phyloP scores from a whole-genome alignment of 37 sponge, comb jelly and placozoan species.

The Chondrilla cf. caribensis region DNA sequence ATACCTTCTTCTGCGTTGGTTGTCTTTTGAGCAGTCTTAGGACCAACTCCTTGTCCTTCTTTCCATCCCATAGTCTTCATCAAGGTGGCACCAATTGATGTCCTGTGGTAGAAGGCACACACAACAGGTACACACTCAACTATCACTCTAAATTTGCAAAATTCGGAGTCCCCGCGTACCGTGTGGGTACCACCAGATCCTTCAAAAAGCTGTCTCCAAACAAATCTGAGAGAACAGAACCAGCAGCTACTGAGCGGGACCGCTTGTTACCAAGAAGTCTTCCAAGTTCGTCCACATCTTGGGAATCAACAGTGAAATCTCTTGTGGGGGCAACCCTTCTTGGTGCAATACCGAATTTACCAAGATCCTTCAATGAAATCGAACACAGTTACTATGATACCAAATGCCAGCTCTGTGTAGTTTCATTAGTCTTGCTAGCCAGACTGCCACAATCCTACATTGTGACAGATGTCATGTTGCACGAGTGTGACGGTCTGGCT shows the following conservation, averaged over 20 bases:
- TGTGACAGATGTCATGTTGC: no score
- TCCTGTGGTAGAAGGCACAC: slow-evolving; percentile 25
- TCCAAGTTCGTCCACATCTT: slow-evolving; percentile 18
- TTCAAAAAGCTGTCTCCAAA: slow-evolving; percentile 39
- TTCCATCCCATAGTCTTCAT: slow-evolving; percentile 94
- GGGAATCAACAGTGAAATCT: slow-evolving; percentile 33
- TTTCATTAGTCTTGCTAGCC: not conserved
- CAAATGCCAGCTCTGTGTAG: no score
- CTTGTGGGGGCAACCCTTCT: slow-evolving; percentile 52
- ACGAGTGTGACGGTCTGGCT: no score
- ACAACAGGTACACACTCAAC: no score
- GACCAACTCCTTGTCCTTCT: slow-evolving; percentile 89
- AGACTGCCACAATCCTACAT: not conserved
- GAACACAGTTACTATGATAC: not conserved
- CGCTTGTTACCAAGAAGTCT: slow-evolving; percentile 9
- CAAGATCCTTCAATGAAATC: slow-evolving; percentile 69
- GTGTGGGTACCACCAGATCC: slow-evolving; percentile 59
- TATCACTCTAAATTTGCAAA: no score
- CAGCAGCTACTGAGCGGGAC: no score
- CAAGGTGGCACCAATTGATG: slow-evolving; percentile 68
- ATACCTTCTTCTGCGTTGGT: not conserved
- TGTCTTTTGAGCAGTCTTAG: slow-evolving; percentile 29
- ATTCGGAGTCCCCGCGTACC: slow-evolving; percentile 15
- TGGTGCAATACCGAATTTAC: slow-evolving; percentile 86
- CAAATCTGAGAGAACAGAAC: slow-evolving; percentile 9